These are phyloP conservation scores for Strigamia crassipes DNA, from an alignment of 2,888 invertebrate species.

Conservation along the genomic window DNA sequence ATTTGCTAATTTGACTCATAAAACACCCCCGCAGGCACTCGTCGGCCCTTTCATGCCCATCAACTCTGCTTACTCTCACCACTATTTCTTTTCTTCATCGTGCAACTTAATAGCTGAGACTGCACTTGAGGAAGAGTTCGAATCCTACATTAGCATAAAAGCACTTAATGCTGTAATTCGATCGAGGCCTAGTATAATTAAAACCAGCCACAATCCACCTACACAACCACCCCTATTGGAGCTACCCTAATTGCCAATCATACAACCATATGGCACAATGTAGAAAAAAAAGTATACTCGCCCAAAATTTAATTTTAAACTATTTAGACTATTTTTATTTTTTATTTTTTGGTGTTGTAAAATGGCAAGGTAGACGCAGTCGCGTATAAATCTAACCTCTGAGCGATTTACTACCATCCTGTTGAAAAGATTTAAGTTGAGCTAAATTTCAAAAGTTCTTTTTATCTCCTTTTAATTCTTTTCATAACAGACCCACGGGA, in stretches of 20 bases:
- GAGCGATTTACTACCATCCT: constrained; percentile 30
- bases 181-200: constrained; percentile 45
- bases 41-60: constrained; percentile 41
- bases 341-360: not conserved
- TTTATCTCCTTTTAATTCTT: constrained; percentile 42
- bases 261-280: constrained; percentile 38
- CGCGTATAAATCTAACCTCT: not conserved
- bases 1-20: constrained; percentile 46
- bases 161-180: constrained; percentile 46
- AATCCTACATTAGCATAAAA: constrained; percentile 47
- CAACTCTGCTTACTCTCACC: constrained; percentile 7
- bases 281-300: not conserved
- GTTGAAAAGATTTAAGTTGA: constrained; percentile 26
- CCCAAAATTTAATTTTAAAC: constrained; percentile 7
- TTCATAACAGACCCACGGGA: constrained; percentile 40
- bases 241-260: constrained; percentile 34
- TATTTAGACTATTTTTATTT: not conserved
- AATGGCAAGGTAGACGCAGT: not conserved
- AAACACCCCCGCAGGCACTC: constrained; percentile 44
- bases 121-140: constrained; percentile 46
- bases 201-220: constrained; percentile 44
- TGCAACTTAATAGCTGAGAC: constrained; percentile 37
- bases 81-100: constrained; percentile 44
- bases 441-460: constrained; percentile 26
- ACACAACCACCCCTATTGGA: constrained; percentile 33